Evolutionary conservation across 1,140 invertebrate species (phyloP).

Genomic region (Neodiprion virginianus): DNA sequence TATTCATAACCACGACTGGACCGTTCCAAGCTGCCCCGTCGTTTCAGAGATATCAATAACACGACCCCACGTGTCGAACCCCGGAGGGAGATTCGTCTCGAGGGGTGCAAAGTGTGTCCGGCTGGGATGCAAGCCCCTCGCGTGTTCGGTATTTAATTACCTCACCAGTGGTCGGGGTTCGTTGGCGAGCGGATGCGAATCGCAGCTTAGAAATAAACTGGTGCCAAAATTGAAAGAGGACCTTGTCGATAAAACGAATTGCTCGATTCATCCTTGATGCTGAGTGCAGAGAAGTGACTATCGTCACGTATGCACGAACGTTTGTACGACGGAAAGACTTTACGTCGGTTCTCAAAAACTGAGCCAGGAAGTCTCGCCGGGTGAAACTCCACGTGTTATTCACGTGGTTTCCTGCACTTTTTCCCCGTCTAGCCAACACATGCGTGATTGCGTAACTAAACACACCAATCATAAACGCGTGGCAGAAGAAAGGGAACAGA

Average conservation of each 20-base stretch:
- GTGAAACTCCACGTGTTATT: slow-evolving; percentile 46
- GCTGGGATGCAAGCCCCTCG: slow-evolving; percentile 28
- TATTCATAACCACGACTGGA: slow-evolving; percentile 56
- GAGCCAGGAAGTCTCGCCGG: slow-evolving; percentile 24
- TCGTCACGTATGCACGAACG: neutral
- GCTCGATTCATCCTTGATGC: no score
- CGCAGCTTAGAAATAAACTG: no score
- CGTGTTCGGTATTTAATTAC: slow-evolving; percentile 59
- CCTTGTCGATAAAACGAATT: no score
- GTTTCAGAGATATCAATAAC: slow-evolving; percentile 51
- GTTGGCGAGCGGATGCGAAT: slow-evolving; percentile 38
- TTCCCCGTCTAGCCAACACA: slow-evolving; percentile 57
- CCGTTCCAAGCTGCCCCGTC: slow-evolving; percentile 37
- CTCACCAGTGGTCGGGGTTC: slow-evolving; percentile 45
- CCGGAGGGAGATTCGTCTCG: slow-evolving; percentile 29
- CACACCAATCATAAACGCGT: slow-evolving; percentile 47
- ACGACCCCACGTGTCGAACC: slow-evolving; percentile 38
- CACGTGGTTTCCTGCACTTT: slow-evolving; percentile 56
- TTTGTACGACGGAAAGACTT: slow-evolving; percentile 12
- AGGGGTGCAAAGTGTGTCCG: neutral
- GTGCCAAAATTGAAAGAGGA: no score
- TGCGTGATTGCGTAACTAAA: slow-evolving; percentile 55
- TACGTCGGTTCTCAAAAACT: slow-evolving; percentile 8
- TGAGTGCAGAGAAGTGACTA: no score
- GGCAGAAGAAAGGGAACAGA: slow-evolving; percentile 52